Evolutionary conservation across 2,113 vertebrate species (phyloP).

Genomic region (Echinops telfairi): DNA sequence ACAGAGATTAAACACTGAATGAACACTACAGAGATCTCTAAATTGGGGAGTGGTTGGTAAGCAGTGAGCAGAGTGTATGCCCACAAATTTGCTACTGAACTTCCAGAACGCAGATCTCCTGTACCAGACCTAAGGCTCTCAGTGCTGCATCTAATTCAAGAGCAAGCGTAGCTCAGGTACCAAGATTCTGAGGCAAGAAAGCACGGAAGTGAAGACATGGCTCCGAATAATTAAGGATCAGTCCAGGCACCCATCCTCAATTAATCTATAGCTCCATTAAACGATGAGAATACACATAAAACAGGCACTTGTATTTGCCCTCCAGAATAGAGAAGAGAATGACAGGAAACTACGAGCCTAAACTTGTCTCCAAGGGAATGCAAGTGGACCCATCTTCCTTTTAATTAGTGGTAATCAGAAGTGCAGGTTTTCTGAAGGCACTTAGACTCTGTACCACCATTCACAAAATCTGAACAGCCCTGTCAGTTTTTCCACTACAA

Average conservation of each 20-base stretch:
- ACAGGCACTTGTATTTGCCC: conserved; percentile 84
- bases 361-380: neutral
- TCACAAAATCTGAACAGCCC: conserved; percentile 82
- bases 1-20: neutral
- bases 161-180: conserved; percentile 76
- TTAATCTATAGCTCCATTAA: conserved; percentile 75
- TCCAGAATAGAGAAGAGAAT: conserved; percentile 75
- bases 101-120: neutral
- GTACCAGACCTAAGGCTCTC: conserved; percentile 55
- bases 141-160: conserved; percentile 79
- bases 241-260: conserved; percentile 78
- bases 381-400: conserved; percentile 82
- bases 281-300: conserved; percentile 77
- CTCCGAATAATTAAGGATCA: conserved; percentile 81
- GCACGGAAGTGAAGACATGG: conserved; percentile 64
- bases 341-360: too few relatives aligned
- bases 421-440: conserved; percentile 81
- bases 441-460: conserved; percentile 81
- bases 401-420: conserved; percentile 89
- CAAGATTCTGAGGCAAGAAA: conserved; percentile 75
- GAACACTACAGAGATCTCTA: neutral
- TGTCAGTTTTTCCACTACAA: conserved; percentile 89
- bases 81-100: neutral
- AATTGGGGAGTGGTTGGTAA: neutral
- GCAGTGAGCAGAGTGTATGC: neutral